Evolutionary conservation across 2,797 vertebrate genomes (phyloP).

Genomic region (Alcedo atthis): DNA sequence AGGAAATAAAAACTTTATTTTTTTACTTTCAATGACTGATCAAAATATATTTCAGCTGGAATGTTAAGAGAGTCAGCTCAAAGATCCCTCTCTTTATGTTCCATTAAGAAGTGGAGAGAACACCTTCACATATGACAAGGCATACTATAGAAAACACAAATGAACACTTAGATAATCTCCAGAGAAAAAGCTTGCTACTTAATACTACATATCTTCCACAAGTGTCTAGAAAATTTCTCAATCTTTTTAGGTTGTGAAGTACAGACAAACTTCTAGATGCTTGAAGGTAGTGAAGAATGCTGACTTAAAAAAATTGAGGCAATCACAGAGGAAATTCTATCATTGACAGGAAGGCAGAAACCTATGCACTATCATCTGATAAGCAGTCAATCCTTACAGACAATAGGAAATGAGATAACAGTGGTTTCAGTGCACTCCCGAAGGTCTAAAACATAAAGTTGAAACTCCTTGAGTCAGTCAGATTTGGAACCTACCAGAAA

Average conservation of each 20-base stretch:
- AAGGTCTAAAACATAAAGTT: not conserved
- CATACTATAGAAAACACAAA: not conserved
- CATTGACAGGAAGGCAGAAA: not conserved
- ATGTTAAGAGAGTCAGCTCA: not conserved
- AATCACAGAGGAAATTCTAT: not conserved
- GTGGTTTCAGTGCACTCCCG: not conserved
- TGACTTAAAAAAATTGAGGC: not conserved
- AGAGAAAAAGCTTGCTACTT: not conserved
- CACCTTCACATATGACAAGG: not conserved
- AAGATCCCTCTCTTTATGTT: not conserved
- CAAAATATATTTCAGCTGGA: not conserved
- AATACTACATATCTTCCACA: not conserved
- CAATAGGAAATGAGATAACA: not conserved
- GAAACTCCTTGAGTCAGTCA: not conserved
- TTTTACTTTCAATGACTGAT: not conserved
- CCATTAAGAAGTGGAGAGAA: not conserved
- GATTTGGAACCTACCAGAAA: not conserved
- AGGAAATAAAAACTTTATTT: not conserved
- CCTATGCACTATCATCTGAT: not conserved
- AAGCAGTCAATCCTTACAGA: not conserved
- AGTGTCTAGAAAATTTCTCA: not conserved
- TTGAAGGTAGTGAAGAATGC: not conserved
- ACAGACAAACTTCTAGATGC: not conserved
- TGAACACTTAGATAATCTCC: not conserved
- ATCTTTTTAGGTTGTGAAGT: not conserved